A percentile compares a stretch with the other conserved stretches of the same genome.
phyloP scores from a whole-genome alignment of 2,888 invertebrate genomes.

The Hirtodrosophila trivittata region DNA sequence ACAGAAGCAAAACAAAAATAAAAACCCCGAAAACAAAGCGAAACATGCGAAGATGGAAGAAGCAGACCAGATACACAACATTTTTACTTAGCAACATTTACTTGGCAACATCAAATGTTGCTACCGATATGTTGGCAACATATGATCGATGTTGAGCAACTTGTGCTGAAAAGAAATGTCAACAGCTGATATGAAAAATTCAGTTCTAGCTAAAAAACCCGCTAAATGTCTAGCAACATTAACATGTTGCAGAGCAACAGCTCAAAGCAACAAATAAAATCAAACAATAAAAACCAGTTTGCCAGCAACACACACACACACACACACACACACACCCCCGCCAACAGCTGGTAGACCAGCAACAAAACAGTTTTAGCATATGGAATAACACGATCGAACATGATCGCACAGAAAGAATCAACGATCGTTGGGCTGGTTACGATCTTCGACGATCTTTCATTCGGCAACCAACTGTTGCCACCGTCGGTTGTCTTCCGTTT shows the following conservation, averaged over 20 bases:
- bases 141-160: neutral
- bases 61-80: constrained; percentile 18
- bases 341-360: constrained; percentile 46
- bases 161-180: constrained; percentile 4
- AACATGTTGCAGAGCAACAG: constrained; percentile 35
- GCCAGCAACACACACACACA: constrained; percentile 25
- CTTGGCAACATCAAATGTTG: neutral
- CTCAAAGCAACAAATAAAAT: constrained; percentile 2
- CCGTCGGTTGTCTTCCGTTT: constrained; percentile 31
- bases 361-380: constrained; percentile 28
- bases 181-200: no score
- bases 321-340: constrained; percentile 47
- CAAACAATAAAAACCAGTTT: constrained; percentile 50
- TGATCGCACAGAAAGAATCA: constrained; percentile 35
- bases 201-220: no score
- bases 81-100: constrained; percentile 17
- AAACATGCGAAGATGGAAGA: constrained; percentile 21
- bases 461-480: constrained; percentile 77
- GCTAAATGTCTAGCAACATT: constrained; percentile 13
- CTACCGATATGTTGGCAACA: constrained; percentile 17
- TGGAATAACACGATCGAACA: constrained; percentile 38
- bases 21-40: constrained; percentile 30
- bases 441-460: constrained; percentile 53
- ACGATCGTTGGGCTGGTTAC: constrained; percentile 40
- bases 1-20: constrained; percentile 54